phyloP scores from a whole-genome alignment of 2,797 vertebrate genomes.

The Phataginus tricuspis region DNA sequence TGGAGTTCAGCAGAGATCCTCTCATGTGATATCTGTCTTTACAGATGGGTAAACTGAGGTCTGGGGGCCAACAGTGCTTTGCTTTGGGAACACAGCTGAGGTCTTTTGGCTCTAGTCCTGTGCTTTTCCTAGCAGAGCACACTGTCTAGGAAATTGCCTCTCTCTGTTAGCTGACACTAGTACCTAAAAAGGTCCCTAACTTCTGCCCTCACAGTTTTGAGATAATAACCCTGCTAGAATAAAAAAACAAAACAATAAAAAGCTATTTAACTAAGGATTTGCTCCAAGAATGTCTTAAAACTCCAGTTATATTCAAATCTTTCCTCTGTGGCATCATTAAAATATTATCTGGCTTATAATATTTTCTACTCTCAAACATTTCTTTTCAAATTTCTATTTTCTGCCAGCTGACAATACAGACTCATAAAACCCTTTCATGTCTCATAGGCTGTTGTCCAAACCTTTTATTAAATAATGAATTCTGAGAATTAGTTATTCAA shows the following conservation, averaged over 20 bases:
- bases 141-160: background rate
- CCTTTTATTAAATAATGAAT: slow-evolving; percentile 59
- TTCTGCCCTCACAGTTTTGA: background rate
- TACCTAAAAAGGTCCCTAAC: background rate
- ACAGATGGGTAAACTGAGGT: background rate
- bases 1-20: background rate
- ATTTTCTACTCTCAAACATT: slow-evolving; percentile 46
- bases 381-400: slow-evolving; percentile 32
- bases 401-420: background rate
- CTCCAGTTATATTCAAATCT: background rate
- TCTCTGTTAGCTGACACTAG: background rate
- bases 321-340: slow-evolving; percentile 5
- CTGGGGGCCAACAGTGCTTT: background rate
- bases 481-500: slow-evolving; percentile 66
- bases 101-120: background rate
- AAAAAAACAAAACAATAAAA: background rate
- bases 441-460: slow-evolving; percentile 32
- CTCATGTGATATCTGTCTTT: background rate
- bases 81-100: background rate
- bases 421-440: slow-evolving; percentile 33
- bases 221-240: background rate
- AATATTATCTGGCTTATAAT: slow-evolving; percentile 19
- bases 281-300: background rate
- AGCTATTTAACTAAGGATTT: background rate
- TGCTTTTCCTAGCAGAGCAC: background rate